Evolutionary conservation across 2,888 invertebrate species (phyloP), one percentile per base, ranked within the genome.

Genomic region (Argyra leucocephala): DNA sequence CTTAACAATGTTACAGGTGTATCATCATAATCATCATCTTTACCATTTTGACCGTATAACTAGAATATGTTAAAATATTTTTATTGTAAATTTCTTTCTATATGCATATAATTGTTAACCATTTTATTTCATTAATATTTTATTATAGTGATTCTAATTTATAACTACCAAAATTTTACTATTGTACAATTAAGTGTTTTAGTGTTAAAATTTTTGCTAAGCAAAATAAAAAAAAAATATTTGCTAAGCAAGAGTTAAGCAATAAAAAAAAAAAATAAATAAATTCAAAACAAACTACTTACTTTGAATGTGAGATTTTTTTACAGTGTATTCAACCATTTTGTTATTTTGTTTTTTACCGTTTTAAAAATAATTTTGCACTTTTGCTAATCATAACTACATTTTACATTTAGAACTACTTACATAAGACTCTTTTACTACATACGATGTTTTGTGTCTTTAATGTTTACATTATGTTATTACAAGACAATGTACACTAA

Each of bases 1-100:
- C 85, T 83, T 71, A 82, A 81, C 76, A 84, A 81, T 69, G 84
- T 84, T 70, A 79, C 75, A 0, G 78, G 76, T 24, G 79, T 78
- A 70, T 80, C 80, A 63, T 80, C 80, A 65, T 80, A 80, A 67
- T 80, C 80, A 64, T 80, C 80, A 67, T 80, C 80, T 69, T 80
- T 80, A 68, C 79, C 78, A 58, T 78, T 78, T 64, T 79, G 79
- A 67, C 79, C 79, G 69, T 78, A 79, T 72, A 80, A 75, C 78
- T 78, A 71, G 63, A 71, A 68, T 12, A 10, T 31, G 5, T 18
- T 12, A 48, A 48, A 48, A 18, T 15, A 48, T 15, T 18, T 18
- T 48, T 48, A 10, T 37, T 48, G 12, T 12, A 5, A 48, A 18
- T 18, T 2, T 18, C 48, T 18, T 5, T 18, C 18, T 48, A 18